Evolutionary conservation across 1,140 invertebrate genomes (phyloP).

Genomic region (Zaprionus gabonicus): DNA sequence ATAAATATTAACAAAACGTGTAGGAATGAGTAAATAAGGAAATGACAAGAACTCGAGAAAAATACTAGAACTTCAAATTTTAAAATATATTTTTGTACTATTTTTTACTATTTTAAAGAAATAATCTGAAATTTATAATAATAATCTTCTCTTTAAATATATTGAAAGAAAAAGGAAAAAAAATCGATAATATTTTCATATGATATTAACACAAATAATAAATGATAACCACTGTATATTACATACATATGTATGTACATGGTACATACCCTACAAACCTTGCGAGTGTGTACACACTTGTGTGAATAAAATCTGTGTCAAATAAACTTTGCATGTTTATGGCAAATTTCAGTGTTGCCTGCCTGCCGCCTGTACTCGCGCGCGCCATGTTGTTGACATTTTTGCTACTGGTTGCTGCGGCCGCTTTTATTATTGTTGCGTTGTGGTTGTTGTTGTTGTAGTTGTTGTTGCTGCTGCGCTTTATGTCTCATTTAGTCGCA

Average conservation of each 20-base stretch:
- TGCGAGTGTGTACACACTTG: neutral
- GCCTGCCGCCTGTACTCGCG: neutral
- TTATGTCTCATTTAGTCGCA: conserved; percentile 46
- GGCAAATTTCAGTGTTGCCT: conserved; percentile 45
- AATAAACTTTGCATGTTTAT: conserved; percentile 79
- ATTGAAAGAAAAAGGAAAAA: neutral
- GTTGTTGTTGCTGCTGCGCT: conserved; percentile 45
- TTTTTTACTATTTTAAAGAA: too few relatives aligned
- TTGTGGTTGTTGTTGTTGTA: neutral
- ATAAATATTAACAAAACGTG: neutral
- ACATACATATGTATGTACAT: neutral
- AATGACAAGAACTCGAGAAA: neutral
- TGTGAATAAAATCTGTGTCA: conserved; percentile 67
- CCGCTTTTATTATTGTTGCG: neutral
- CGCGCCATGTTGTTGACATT: conserved; percentile 42
- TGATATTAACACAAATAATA: conserved; percentile 1
- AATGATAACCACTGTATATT: conserved; percentile 1
- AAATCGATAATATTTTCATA: neutral
- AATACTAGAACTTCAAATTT: neutral
- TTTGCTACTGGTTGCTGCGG: conserved; percentile 5
- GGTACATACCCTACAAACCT: neutral
- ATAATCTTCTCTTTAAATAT: too few relatives aligned
- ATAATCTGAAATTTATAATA: too few relatives aligned
- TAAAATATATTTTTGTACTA: too few relatives aligned
- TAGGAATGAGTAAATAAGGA: neutral